phyloP scores from a whole-genome alignment of 2,888 invertebrate species.

The Cyclophora punctaria region DNA sequence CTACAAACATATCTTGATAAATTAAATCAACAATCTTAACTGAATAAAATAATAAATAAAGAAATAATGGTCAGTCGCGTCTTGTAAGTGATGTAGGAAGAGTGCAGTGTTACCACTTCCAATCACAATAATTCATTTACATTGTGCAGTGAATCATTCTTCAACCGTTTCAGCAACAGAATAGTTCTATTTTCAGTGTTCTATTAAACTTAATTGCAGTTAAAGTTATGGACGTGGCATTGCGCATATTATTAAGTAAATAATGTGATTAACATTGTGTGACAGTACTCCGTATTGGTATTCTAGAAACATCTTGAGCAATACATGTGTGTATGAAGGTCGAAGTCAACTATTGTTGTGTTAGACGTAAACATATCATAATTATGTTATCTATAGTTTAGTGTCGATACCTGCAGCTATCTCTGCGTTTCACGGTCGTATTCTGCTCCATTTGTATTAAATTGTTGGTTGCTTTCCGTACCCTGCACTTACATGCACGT shows the following conservation, averaged over 20 bases:
- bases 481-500: conserved; percentile 36
- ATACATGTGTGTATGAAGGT: conserved; percentile 43
- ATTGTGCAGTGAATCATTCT: conserved; percentile 31
- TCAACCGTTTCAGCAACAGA: conserved; percentile 1
- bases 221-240: neutral
- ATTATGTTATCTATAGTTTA: conserved; percentile 15
- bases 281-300: conserved; percentile 11
- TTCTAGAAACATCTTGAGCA: conserved; percentile 39
- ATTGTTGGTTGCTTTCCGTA: conserved; percentile 35
- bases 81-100: no score
- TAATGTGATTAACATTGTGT: conserved; percentile 17
- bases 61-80: no score
- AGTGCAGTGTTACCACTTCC: no score
- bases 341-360: conserved; percentile 44
- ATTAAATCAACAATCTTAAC: no score
- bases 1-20: conserved; percentile 7
- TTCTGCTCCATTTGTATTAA: conserved; percentile 48
- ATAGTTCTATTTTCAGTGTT: no score
- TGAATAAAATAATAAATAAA: no score
- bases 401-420: neutral
- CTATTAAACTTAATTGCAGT: conserved; percentile 5
- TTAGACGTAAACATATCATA: conserved; percentile 12
- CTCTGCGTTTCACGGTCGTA: conserved; percentile 31
- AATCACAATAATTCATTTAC: no score
- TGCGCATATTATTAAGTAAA: conserved; percentile 11